Percentiles rank a stretch among this genome's conserved stretches.
phyloP scores from a whole-genome alignment of 2,113 vertebrate species.

The Sakesphorus luctuosus region DNA sequence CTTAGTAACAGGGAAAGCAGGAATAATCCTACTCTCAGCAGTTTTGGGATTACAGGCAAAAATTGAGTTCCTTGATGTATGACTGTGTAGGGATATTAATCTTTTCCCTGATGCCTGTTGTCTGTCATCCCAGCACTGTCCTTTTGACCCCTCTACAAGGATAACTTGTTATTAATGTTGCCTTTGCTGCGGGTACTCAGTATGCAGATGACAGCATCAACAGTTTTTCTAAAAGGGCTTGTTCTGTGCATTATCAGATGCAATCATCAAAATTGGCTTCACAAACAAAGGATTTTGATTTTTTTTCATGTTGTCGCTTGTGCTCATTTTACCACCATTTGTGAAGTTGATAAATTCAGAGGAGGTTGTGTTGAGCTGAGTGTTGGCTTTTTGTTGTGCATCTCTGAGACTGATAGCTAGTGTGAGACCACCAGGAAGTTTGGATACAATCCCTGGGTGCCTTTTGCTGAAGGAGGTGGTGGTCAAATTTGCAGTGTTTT shows the following conservation, averaged over 20 bases:
- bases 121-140: slow-evolving; percentile 52
- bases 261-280: slow-evolving; percentile 1
- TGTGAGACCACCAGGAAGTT: neutral
- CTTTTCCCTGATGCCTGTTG: slow-evolving; percentile 52
- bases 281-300: neutral
- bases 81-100: slow-evolving; percentile 56
- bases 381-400: neutral
- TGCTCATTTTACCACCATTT: slow-evolving; percentile 8
- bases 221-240: slow-evolving; percentile 44
- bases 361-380: neutral
- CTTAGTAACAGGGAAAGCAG: slow-evolving; percentile 37
- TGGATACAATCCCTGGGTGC: neutral
- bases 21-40: slow-evolving; percentile 68
- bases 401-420: neutral
- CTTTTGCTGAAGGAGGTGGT: neutral
- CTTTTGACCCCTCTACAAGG: slow-evolving; percentile 45
- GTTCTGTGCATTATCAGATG: neutral
- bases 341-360: neutral
- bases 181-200: neutral
- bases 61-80: slow-evolving; percentile 66
- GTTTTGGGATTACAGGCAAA: slow-evolving; percentile 66
- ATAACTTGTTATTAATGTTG: slow-evolving; percentile 42
- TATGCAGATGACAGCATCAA: slow-evolving; percentile 48
- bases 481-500: neutral
- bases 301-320: neutral